Evolutionary conservation across 1,140 invertebrate genomes (phyloP).

Genomic region (Leguminivora glycinivorella): DNA sequence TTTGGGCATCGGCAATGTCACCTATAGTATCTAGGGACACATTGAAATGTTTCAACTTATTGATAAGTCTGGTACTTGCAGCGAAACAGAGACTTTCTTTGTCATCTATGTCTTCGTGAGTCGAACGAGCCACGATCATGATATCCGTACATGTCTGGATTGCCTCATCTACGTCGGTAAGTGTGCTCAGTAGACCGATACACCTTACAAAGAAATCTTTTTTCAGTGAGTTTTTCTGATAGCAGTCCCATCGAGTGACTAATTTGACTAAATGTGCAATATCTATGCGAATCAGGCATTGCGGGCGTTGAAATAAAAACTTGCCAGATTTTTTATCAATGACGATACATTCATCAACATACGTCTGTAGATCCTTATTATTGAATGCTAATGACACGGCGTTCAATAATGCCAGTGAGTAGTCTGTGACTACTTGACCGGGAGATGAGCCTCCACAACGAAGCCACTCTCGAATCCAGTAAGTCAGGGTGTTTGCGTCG

Average conservation of each 20-base stretch:
- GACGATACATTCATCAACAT: background rate
- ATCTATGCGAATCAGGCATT: background rate
- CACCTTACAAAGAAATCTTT: background rate
- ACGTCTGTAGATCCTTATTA: background rate
- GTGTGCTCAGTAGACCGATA: background rate
- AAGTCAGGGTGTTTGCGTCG: background rate
- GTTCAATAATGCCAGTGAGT: background rate
- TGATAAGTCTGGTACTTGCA: background rate
- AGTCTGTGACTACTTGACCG: background rate
- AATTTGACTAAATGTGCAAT: background rate
- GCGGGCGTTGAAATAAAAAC: background rate
- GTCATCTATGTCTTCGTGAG: background rate
- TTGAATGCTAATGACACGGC: background rate
- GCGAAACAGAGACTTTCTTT: constrained; percentile 13
- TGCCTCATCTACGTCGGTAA: background rate
- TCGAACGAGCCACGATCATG: background rate
- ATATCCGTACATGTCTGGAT: background rate
- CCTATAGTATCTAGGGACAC: background rate
- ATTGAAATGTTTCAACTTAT: background rate
- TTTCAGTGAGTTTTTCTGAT: background rate
- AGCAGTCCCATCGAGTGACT: background rate
- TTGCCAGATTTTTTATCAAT: background rate
- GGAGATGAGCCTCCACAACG: background rate
- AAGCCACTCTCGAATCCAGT: background rate
- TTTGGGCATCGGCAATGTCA: background rate